Conservation (phyloP, 2,888 invertebrate genomes). For the Drosophila pullipes region DNA sequence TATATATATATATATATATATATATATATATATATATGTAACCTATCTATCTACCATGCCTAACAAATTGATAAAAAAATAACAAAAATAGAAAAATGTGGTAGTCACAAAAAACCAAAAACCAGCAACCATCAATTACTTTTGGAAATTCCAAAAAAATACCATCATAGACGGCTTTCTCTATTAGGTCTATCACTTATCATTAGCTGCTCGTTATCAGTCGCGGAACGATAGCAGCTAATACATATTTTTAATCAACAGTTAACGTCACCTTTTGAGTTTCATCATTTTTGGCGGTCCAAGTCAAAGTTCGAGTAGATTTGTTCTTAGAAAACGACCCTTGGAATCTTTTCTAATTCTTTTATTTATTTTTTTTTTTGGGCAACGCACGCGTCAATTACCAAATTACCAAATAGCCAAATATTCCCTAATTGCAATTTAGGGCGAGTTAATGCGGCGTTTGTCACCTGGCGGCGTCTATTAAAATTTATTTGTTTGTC, state of each 20-base stretch:
- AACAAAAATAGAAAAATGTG: neutral
- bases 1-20: neutral
- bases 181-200: slow-evolving; percentile 5
- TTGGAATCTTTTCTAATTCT: slow-evolving; percentile 5
- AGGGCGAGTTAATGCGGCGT: slow-evolving; percentile 67
- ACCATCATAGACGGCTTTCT: neutral
- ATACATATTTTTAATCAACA: slow-evolving; percentile 11
- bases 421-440: slow-evolving; percentile 73
- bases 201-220: slow-evolving; percentile 33
- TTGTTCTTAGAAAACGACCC: neutral
- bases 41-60: slow-evolving; percentile 20
- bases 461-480: slow-evolving; percentile 71
- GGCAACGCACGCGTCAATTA: slow-evolving; percentile 50
- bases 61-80: slow-evolving; percentile 31
- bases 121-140: slow-evolving; percentile 25
- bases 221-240: slow-evolving; percentile 18
- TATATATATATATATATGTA: neutral
- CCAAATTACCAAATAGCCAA: slow-evolving; percentile 58
- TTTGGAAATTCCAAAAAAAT: slow-evolving; percentile 23
- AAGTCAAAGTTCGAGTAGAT: slow-evolving; percentile 7
- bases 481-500: slow-evolving; percentile 77
- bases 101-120: neutral
- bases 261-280: neutral
- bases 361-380: slow-evolving; percentile 5
- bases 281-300: neutral